Base-by-base conservation (phyloP, 2,888 invertebrate species). In the Tetragonisca angustula region DNA sequence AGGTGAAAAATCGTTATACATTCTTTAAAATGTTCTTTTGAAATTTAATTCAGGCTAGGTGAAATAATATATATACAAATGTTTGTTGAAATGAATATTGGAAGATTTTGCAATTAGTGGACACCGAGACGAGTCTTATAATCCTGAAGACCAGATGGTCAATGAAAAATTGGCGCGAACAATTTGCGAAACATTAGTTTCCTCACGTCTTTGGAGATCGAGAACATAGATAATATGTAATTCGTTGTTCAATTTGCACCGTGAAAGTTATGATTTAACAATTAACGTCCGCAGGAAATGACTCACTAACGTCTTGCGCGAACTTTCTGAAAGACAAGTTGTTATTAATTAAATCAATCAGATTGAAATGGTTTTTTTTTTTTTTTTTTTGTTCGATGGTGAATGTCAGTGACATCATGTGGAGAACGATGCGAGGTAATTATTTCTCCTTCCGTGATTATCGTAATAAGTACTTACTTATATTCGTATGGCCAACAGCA, bases 231-330 rank as follows among this genome's bases (percentile, higher is more conserved):
- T 74, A 82, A 82, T 83, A 76, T 36, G 27, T 52, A 72, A 70
- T 65, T 61, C 21, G 59, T 88, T 88, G 64, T 79, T 76, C 69
- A 87, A 88, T 83, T 61, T 27, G 61, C 76, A 80, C 64, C 72
- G 88, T 24, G 88, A 83, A 88, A 89, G 86, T 73, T 77, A 76
- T 71, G 71, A 88, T 86, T 86, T 78, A 71, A 83, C 71, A 81
- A 83, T 84, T 83, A 81, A 86, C 73, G 75, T 71, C 54, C 36
- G 76, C 74, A 79, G 78, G 88, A 87, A 87, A 67, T 89, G 84
- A 89, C 65, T 86, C 87, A 86, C 84, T 83, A 70, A 68, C 62
- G 50, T 69, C 71, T 73, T 68, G 72, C 50, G 68, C 72, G 79
- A 81, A 81, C 62, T 36, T 67, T 59, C 17, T 21, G 27, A 21